phyloP scores from a whole-genome alignment of 2,888 invertebrate genomes.

The Byasa hedistus region DNA sequence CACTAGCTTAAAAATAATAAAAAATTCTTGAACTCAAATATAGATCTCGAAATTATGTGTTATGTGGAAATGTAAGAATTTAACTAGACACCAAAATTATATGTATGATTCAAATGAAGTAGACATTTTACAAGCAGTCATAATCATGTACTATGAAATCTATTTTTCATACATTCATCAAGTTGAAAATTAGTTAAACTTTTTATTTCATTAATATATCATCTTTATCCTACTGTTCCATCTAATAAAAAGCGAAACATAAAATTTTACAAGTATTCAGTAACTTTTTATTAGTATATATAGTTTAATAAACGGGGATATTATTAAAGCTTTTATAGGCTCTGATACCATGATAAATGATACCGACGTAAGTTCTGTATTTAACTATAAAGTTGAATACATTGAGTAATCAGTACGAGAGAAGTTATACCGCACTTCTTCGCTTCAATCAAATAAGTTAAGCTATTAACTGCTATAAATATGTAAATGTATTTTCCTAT shows the following conservation, averaged over 20 bases:
- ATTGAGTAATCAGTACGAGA: slow-evolving; percentile 30
- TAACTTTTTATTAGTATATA: slow-evolving; percentile 33
- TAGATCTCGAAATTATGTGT: neutral
- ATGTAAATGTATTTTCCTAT: slow-evolving; percentile 16
- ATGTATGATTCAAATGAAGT: neutral
- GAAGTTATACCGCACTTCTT: slow-evolving; percentile 42
- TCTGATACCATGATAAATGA: slow-evolving; percentile 26
- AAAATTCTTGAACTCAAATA: neutral
- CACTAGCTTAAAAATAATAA: too few relatives aligned
- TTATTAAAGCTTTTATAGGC: slow-evolving; percentile 37
- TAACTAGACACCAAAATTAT: neutral
- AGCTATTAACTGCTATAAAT: slow-evolving; percentile 32
- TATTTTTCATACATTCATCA: neutral
- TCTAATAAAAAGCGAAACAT: slow-evolving; percentile 24
- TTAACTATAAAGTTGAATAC: slow-evolving; percentile 31
- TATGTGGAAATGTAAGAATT: neutral
- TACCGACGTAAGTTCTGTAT: slow-evolving; percentile 28
- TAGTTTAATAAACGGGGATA: slow-evolving; percentile 31
- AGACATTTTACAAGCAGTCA: too few relatives aligned
- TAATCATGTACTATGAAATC: neutral
- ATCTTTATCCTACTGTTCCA: slow-evolving; percentile 10
- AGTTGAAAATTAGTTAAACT: neutral
- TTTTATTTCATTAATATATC: neutral
- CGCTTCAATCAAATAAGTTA: slow-evolving; percentile 38
- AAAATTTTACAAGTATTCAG: slow-evolving; percentile 31